Evolutionary conservation across 2,113 vertebrate species (phyloP).

Genomic region (Ariopsis seemanni): DNA sequence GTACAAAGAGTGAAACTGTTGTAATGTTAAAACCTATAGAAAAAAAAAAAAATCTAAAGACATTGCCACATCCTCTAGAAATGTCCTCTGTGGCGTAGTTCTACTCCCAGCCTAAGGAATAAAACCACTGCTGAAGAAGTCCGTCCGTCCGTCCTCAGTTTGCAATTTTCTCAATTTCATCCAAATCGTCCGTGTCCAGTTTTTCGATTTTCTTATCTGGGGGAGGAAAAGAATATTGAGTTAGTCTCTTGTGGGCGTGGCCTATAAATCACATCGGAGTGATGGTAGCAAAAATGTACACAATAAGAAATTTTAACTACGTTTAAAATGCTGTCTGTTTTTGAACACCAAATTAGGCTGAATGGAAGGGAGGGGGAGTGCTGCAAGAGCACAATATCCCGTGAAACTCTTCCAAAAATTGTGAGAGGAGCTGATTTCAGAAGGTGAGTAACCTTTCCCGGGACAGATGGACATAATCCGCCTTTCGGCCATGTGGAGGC

Average conservation of each 20-base stretch:
- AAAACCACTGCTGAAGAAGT: constrained; percentile 55
- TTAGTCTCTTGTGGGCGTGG: not conserved
- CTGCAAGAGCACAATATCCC: too few relatives aligned
- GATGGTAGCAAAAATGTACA: not conserved
- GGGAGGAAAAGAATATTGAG: not conserved
- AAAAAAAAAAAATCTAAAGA: constrained; percentile 63
- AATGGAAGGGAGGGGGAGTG: too few relatives aligned
- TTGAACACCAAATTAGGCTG: not conserved
- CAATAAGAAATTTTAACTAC: too few relatives aligned
- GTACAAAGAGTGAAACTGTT: constrained; percentile 74
- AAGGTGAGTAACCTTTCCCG: too few relatives aligned
- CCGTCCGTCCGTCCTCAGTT: constrained; percentile 69
- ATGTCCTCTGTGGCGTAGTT: constrained; percentile 59
- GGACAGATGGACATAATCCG: too few relatives aligned
- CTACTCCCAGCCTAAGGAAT: constrained; percentile 55
- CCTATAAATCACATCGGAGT: not conserved
- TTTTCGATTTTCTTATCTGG: constrained; percentile 92
- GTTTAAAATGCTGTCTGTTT: not conserved
- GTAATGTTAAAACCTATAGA: constrained; percentile 64
- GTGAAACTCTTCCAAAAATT: too few relatives aligned
- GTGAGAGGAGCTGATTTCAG: too few relatives aligned
- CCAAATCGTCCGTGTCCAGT: constrained; percentile 92
- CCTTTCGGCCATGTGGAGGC: too few relatives aligned
- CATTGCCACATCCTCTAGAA: constrained; percentile 61
- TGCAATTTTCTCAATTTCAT: constrained; percentile 96